Conservation (phyloP, 2,797 vertebrate species). For the Threskiornis aethiopicus region DNA sequence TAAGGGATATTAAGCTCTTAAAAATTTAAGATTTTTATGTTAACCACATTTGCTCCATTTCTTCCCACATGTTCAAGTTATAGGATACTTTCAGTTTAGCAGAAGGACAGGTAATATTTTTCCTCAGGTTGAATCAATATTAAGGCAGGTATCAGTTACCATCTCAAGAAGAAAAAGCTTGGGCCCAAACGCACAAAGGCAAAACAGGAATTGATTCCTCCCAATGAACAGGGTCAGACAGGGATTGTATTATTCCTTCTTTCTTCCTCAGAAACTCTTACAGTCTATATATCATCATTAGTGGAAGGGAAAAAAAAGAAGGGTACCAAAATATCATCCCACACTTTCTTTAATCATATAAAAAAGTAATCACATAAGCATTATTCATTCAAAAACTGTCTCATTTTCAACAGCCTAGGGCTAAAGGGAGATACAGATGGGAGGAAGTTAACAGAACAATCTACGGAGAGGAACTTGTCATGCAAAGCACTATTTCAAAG, state of each 20-base stretch:
- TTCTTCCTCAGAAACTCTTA: neutral
- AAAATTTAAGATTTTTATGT: neutral
- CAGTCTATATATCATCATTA: conserved; percentile 36
- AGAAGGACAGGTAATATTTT: neutral
- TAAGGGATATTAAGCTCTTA: neutral
- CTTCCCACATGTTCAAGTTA: neutral
- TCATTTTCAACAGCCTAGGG: conserved; percentile 48
- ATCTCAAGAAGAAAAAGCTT: neutral
- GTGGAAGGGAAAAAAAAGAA: neutral
- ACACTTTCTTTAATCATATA: conserved; percentile 43
- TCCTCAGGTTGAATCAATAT: neutral
- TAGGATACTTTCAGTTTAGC: neutral
- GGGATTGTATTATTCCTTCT: neutral
- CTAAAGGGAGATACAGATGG: conserved; percentile 41
- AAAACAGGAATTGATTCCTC: neutral
- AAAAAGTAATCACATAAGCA: conserved; percentile 51
- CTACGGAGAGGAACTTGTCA: conserved; percentile 30
- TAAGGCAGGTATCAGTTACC: neutral
- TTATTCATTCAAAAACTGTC: conserved; percentile 59
- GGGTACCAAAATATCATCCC: conserved; percentile 47
- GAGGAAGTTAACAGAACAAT: conserved; percentile 46
- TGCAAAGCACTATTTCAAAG: conserved; percentile 23
- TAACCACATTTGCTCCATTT: neutral
- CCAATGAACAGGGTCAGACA: neutral
- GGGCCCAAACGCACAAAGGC: neutral